Evolutionary conservation across 2,888 invertebrate genomes (phyloP), one percentile per base, ranked within the genome.

Genomic region (Nebria brevicollis): DNA sequence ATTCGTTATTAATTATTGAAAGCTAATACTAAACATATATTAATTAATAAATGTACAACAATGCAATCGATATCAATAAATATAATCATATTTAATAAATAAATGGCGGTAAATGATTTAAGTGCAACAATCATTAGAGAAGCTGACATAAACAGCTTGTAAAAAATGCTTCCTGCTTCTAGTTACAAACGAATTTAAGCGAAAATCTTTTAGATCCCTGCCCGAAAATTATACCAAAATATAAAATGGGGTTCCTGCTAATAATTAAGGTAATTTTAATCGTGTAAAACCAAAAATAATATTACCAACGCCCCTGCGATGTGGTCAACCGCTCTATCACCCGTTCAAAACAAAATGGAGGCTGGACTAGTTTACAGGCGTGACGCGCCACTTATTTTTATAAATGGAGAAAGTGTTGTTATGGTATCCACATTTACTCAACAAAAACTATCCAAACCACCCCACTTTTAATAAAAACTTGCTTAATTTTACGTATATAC

Each of bases 241-340:
- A 7, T 54, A 13, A 8, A 54, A 11, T 8, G 54, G 54, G 8
- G 13, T 54, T 11, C 8, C 11, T 13, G 8, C 11, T 54, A 54
- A 54, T 54, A 54, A 54, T 54, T 54, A 11, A 8, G 13, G 13
- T 54, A 54, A 54, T 11, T 54, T 54, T 54, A 8, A 54, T 54
- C 13, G 54, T 54, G 54, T 54, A 54, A 54, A 72, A 77, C 66
- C 66, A 25, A 64, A 79, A 75, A 72, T 54, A 77, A 81, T 75
- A 65, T 82, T 86, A 87, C 87, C 86, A 86, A 87, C 88, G 88
- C 88, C 89, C 89, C 89, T 89, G 85, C 85, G 88, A 87, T 84
- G 87, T 87, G 86, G 88, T 88, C 89, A 89, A 89, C 89, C 88
- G 87, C 85, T 86, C 86, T 86, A 87, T 87, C 89, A 88, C 85